Conservation (phyloP, 1,140 invertebrate species). For the Drosophila paulistorum region DNA sequence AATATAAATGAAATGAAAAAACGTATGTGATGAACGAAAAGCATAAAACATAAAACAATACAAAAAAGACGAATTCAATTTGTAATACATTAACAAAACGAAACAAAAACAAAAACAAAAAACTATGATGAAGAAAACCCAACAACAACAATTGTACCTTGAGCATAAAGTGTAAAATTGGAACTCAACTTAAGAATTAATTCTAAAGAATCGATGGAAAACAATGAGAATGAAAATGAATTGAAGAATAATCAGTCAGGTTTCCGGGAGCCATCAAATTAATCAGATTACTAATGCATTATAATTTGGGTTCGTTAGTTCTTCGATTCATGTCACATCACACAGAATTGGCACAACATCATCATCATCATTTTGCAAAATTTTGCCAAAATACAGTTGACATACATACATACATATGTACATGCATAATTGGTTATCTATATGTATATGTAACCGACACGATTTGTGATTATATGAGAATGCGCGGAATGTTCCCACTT, state of each 20-base stretch:
- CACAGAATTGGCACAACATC: slow-evolving; percentile 46
- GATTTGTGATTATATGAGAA: slow-evolving; percentile 8
- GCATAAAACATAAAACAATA: slow-evolving; percentile 37
- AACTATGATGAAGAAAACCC: slow-evolving; percentile 18
- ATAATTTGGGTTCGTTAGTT: slow-evolving; percentile 28
- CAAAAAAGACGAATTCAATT: slow-evolving; percentile 62
- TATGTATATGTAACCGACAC: not conserved
- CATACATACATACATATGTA: slow-evolving; percentile 23
- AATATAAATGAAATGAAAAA: slow-evolving; percentile 60
- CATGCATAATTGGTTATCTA: not conserved
- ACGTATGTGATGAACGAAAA: slow-evolving; percentile 65
- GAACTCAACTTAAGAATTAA: slow-evolving; percentile 50
- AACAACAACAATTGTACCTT: slow-evolving; percentile 72
- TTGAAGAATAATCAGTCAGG: slow-evolving; percentile 50
- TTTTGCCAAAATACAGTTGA: slow-evolving; percentile 80
- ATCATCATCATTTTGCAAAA: slow-evolving; percentile 64
- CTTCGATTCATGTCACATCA: not conserved
- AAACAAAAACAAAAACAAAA: slow-evolving; percentile 24
- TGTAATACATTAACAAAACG: slow-evolving; percentile 38
- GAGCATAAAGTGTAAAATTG: slow-evolving; percentile 70
- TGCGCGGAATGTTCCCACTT: slow-evolving; percentile 1
- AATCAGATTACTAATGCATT: slow-evolving; percentile 15
- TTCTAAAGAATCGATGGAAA: slow-evolving; percentile 40
- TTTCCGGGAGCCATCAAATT: slow-evolving; percentile 52
- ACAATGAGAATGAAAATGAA: slow-evolving; percentile 36